Base-by-base conservation (phyloP, 2,797 vertebrate species). In the Nannoperca australis region DNA sequence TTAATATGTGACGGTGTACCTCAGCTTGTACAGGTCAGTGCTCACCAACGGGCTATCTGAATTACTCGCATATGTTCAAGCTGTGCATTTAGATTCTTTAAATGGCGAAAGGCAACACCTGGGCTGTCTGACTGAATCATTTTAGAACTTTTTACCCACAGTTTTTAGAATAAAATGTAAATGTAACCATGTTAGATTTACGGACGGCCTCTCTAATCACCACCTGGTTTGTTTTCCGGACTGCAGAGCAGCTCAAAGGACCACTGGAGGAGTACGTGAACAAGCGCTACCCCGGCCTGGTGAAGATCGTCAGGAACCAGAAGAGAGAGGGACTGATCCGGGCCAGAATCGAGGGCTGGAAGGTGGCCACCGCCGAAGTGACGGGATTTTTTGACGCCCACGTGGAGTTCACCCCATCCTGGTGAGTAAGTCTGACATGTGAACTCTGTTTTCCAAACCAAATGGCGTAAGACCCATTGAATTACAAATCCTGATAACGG, bases 331-430 rank as follows among this genome's bases (percentile, higher is more conserved):
- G 98, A 0, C 95, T 99, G 56, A 99, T 99, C 87, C 96, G 97
- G 4, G 98, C 98, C 12, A 95, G 98, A 1, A 97, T 99, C 0
- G 97, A 99, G 89, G 98, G 98, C 84, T 99, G 98, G 98, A 99
- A 99, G 88, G 97, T 79, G 2, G 97, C 98, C 75, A 97, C 96
- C 0, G 98, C 95, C 8, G 97, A 98, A 83, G 95, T 99, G 90
- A 97, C 97, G 0, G 98, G 98, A 0, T 98, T 99, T 81, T 99
- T 99, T 1, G 98, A 99, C 56, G 97, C 98, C 44, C 98, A 99
- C 0, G 97, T 99, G 88, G 98, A 99, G 89, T 99, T 99, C 92
- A 99, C 97, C 0, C 96, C 97, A 0, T 96, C 95, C 85, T 99
- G 98, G 98, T 99, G 95, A 90, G 97, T 94, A 20, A 30, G 38